These are phyloP conservation scores for Hemithea aestivaria DNA, from an alignment of 2,888 invertebrate species.

Conservation along the genomic window DNA sequence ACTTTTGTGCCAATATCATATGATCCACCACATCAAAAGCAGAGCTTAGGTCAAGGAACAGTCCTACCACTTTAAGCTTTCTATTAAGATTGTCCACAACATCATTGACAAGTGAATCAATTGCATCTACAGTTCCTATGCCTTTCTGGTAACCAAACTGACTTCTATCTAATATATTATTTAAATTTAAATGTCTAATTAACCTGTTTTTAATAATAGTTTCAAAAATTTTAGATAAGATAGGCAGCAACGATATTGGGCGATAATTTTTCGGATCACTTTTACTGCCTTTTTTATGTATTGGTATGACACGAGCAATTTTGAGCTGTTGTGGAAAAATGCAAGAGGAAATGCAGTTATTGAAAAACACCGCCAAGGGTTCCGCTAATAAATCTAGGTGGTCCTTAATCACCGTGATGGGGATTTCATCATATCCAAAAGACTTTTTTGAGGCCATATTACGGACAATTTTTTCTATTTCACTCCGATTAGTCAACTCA, in stretches of 20 bases:
- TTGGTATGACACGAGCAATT: not conserved
- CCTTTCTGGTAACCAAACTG: not conserved
- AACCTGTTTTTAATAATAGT: not conserved
- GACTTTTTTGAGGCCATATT: not conserved
- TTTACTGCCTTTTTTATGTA: not conserved
- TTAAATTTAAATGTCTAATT: not conserved
- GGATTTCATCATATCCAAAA: not conserved
- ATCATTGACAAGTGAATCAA: not conserved
- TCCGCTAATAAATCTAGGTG: not conserved
- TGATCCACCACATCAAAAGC: too few species aligned
- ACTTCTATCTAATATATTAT: too few species aligned
- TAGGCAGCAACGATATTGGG: not conserved
- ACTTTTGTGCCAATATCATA: too few species aligned
- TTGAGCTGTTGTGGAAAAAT: not conserved
- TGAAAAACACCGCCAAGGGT: not conserved
- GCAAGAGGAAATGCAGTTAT: not conserved
- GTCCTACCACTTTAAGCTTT: too few species aligned
- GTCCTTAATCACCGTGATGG: not conserved
- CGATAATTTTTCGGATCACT: not conserved
- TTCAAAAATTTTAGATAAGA: not conserved
- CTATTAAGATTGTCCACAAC: not conserved
- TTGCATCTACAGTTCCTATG: not conserved
- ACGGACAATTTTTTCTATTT: not conserved
- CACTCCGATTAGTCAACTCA: not conserved
- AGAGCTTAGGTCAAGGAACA: too few species aligned